Base-by-base conservation (phyloP, 2,797 vertebrate genomes). In the Halcyon chelicuti region DNA sequence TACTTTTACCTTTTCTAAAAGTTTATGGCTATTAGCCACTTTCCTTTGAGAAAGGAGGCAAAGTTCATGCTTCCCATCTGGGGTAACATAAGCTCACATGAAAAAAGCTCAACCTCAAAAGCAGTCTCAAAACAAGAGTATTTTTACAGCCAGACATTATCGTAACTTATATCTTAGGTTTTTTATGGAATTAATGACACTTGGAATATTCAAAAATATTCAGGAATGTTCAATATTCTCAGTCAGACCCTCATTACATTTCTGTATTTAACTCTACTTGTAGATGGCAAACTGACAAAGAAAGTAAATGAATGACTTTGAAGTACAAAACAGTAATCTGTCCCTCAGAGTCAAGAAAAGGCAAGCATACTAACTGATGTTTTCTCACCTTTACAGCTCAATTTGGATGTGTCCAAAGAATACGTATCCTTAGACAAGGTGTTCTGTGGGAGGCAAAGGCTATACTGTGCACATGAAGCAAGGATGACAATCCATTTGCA, bases 251-350 rank as follows among this genome's bases (percentile, higher is more conserved):
- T 80, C 75, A 31, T 89, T 87, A 67, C 2, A 7, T 74, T 94
- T 94, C 90, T 94, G 74, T 93, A 90, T 94, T 86, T 91, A 94
- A 66, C 85, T 89, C 22, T 13, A 88, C 93, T 94, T 94, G 57
- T 71, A 94, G 67, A 61, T 80, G 87, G 67, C 33, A 80, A 94
- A 82, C 66, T 76, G 67, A 67, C 91, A 90, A 87, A 78, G 58
- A 70, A 94, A 71, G 78, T 91, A 93, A 94, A 91, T 94, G 6
- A 93, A 80, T 94, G 7, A 93, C 78, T 82, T 71, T 35, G 61
- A 57, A 65, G 33, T 55, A 58, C n/a, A 83, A 7, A 65, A 9
- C 63, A 71, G 40, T 80, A 90, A 74, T 44, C 61, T 80, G 83
- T 49, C 87, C 73, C 60, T 19, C 33, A 44, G 71, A 70, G 42